These are phyloP conservation scores for Sciurus carolinensis DNA, from an alignment of 2,797 vertebrate species.

Conservation along the genomic window DNA sequence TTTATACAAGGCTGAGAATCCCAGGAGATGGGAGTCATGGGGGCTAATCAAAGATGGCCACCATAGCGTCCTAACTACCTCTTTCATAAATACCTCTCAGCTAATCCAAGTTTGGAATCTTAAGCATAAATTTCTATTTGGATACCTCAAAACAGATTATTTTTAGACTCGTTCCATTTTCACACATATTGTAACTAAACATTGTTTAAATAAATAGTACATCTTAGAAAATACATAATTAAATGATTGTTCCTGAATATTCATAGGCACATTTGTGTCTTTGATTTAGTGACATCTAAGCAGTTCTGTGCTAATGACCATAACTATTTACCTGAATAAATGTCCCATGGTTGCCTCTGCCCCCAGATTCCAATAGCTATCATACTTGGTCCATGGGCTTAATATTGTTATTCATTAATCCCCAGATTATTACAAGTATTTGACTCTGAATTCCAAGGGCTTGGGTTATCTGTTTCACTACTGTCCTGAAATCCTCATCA, in stretches of 20 bases:
- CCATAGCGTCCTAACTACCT: background rate
- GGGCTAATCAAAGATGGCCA: background rate
- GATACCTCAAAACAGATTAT: slow-evolving; percentile 2
- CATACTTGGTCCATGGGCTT: background rate
- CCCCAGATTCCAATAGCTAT: background rate
- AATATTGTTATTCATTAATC: background rate
- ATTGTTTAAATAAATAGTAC: slow-evolving; percentile 5
- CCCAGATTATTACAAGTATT: background rate
- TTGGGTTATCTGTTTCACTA: background rate
- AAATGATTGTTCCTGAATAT: slow-evolving; percentile 37
- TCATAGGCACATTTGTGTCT: slow-evolving; percentile 6
- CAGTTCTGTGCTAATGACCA: background rate
- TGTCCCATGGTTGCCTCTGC: background rate
- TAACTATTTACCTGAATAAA: slow-evolving; percentile 28
- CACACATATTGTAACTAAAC: background rate
- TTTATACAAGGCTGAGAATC: background rate
- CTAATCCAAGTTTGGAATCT: background rate
- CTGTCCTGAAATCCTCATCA: background rate
- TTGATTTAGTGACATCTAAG: slow-evolving; percentile 26
- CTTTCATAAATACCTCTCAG: background rate
- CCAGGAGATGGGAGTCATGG: background rate
- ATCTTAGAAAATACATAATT: background rate
- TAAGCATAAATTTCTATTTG: background rate
- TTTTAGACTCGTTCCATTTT: background rate
- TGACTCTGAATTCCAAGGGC: background rate